Base-by-base conservation (phyloP, 2,797 vertebrate genomes). In the Sandelia bainsii region DNA sequence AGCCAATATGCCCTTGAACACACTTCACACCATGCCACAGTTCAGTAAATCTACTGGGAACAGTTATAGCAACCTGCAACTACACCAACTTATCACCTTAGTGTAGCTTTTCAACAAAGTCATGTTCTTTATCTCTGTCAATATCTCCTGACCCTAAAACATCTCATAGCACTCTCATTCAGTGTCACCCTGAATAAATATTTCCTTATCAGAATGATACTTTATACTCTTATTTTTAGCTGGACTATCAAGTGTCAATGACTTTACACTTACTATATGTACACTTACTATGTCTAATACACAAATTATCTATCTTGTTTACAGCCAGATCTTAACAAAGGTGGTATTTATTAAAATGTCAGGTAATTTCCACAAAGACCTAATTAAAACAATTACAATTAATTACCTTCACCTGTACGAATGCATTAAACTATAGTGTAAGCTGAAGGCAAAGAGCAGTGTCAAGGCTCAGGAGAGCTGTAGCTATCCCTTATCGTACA, bases 1-100 rank as follows among this genome's bases (percentile, higher is more conserved):
- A 83, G 78, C 84, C 82, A 64, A 74, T 76, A 70, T 49, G 87
- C 79, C 91, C 90, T 92, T 93, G 91, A 91, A 93, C 80, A 79
- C 75, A 76, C 72, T 88, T 90, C 84, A 84, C 83, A 78, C 82
- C 56, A 17, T 40, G 60, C 65, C 64, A 76, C 72, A 77, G 82
- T 71, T 85, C 79, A 74, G 72, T 61, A 54, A 75, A 71, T 80
- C 89, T 63, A 52, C 52, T 58, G 83, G 81, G 91, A 88, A 40
- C 79, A 49, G 83, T 84, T 83, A 72, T 29, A 48, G 79, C 57
- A 9, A 46, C 48, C 48, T 32, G 27, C 63, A 60, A 54, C 54
- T 44, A 50, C 67, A 51, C 23, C 66, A 17, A 54, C 72, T 73
- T 13, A 42, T 64, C 70, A 66, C 62, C 77, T 82, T 69, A 10